These are phyloP conservation scores for Sebastes diaconus DNA, from an alignment of 2,797 vertebrate species.

Conservation along the genomic window DNA sequence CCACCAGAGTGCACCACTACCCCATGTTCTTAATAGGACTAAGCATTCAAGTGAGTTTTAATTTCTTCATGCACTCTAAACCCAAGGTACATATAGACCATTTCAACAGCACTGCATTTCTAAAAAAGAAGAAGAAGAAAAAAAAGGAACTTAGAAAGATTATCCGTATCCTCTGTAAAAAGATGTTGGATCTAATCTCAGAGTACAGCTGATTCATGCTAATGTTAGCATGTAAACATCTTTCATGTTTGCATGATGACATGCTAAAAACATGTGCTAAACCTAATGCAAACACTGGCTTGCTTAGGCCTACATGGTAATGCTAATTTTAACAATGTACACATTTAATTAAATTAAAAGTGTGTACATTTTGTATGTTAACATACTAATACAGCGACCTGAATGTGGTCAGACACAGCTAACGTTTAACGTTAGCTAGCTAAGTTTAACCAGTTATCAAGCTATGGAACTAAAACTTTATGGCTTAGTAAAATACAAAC, in stretches of 20 bases:
- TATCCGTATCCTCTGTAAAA: too few relatives aligned
- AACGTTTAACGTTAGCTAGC: background rate
- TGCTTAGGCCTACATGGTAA: background rate
- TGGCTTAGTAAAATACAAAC: background rate
- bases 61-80: too few relatives aligned
- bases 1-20: too few relatives aligned
- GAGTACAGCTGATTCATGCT: background rate
- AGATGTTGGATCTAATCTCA: too few relatives aligned
- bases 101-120: too few relatives aligned
- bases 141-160: too few relatives aligned
- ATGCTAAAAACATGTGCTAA: background rate
- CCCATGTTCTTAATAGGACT: accelerated
- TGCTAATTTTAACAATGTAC: background rate
- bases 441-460: background rate
- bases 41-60: too few relatives aligned
- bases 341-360: background rate
- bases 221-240: background rate
- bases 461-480: background rate
- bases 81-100: too few relatives aligned
- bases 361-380: background rate
- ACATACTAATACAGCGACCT: background rate
- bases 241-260: background rate
- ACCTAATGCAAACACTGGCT: background rate
- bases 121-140: too few relatives aligned
- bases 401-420: background rate